Conservation (phyloP, 2,888 invertebrate species). For the Vanessa cardui region DNA sequence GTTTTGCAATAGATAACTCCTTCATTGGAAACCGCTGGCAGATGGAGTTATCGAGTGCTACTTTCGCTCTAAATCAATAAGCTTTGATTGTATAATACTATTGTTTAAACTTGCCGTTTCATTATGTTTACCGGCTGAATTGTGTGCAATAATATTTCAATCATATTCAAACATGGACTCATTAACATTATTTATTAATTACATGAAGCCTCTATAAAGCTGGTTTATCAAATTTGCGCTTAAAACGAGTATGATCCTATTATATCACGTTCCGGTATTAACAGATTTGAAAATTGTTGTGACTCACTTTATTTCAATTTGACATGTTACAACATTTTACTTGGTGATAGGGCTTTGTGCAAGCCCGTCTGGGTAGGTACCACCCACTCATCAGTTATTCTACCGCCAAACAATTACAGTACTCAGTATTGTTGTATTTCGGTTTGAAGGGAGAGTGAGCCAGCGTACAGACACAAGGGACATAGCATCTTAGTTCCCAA, state of each 20-base stretch:
- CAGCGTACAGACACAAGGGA: too few species aligned
- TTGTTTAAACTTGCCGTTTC: slow-evolving; percentile 8
- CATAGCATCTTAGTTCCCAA: too few species aligned
- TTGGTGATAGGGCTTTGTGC: too few species aligned
- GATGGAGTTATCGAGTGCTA: slow-evolving; percentile 66
- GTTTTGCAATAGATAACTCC: slow-evolving; percentile 74
- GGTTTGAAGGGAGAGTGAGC: too few species aligned
- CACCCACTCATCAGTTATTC: too few species aligned
- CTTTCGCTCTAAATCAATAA: slow-evolving; percentile 66
- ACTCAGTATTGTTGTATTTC: too few species aligned
- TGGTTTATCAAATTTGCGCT: background rate
- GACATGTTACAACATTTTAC: too few species aligned
- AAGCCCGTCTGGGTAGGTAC: too few species aligned
- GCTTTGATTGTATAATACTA: slow-evolving; percentile 20
- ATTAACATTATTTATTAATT: background rate
- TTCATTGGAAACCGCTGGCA: slow-evolving; percentile 59
- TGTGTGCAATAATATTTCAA: background rate
- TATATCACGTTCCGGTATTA: background rate
- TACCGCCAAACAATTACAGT: too few species aligned
- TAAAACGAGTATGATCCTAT: background rate
- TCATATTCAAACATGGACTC: background rate
- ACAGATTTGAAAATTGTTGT: too few species aligned
- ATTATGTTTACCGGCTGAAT: background rate
- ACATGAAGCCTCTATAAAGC: background rate
- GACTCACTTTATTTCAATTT: too few species aligned